Evolutionary conservation across 1,140 invertebrate genomes (phyloP), one percentile per base, ranked within the genome.

Genomic region (Zelostemma sp.): DNA sequence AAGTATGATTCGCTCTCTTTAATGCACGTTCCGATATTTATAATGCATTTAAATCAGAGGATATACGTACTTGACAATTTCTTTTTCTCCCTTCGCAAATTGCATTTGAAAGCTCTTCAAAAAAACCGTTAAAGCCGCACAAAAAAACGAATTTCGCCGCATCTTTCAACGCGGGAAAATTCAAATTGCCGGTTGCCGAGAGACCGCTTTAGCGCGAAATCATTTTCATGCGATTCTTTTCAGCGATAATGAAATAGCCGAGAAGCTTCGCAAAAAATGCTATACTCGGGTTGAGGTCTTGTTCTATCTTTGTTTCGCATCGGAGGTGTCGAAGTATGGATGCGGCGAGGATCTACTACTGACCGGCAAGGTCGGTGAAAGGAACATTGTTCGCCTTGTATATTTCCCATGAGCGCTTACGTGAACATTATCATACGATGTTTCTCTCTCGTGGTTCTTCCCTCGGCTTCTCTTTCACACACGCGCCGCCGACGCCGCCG

Each of bases 321-420:
- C 74, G 72, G 76, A 73, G 59, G 71, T 51, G 73, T 53, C 64
- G 75, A 77, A 68, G 72, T 73, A 66, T 73, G 59, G 73, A 63
- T 47, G 66, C 54, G 57, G 56, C 17, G 70, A 79, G 62, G 64
- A 82, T 81, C 74, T 8, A 81, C 82, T 81, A 80, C 80, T 75
- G 73, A 21, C 51, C 72, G 60, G 73, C 77, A 83, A 82, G 80
- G 80, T 79, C 79, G 74, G 80, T 82, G 82, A 83, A 83, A 83
- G 80, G 81, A 81, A 79, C 40, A 43, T 74, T 70, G 78, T 75
- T 73, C 55, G 47, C 41, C 51, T 70, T 71, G 54, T 64, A 53
- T 60, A 53, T 63, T 65, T 15, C 68, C 75, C 61, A 49, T 67
- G 62, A 56, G 58, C 55, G 56, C 46, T 64, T 66, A 73, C 64